Evolutionary conservation across 2,888 invertebrate species (phyloP).

Genomic region (Endotricha flammealis): DNA sequence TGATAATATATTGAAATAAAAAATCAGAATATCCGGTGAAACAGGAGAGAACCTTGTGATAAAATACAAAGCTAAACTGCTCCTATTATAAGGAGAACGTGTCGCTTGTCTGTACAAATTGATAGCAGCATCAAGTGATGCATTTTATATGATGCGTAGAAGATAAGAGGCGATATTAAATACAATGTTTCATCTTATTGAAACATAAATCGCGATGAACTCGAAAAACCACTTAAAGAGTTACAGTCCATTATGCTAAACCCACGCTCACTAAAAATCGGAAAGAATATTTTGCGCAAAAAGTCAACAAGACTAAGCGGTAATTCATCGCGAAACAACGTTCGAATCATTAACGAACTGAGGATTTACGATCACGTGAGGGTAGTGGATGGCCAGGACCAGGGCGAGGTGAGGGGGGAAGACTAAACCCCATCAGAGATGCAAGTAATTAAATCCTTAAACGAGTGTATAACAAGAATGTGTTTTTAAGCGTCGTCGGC

Average conservation of each 20-base stretch:
- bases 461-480: constrained; percentile 73
- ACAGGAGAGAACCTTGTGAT: background rate
- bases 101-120: constrained; percentile 24
- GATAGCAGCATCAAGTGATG: constrained; percentile 31
- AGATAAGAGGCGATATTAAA: constrained; percentile 47
- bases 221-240: constrained; percentile 66
- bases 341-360: constrained; percentile 65
- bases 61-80: constrained; percentile 2
- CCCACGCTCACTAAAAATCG: constrained; percentile 60
- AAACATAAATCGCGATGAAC: constrained; percentile 64
- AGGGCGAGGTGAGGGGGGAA: constrained; percentile 31
- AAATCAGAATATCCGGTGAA: constrained; percentile 4
- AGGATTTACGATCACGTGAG: constrained; percentile 72
- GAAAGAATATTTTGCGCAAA: constrained; percentile 57
- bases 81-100: constrained; percentile 13
- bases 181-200: constrained; percentile 55
- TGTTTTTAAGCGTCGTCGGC: constrained; percentile 56
- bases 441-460: constrained; percentile 74
- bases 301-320: constrained; percentile 64
- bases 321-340: constrained; percentile 64
- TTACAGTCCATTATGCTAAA: constrained; percentile 55
- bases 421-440: constrained; percentile 49
- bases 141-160: constrained; percentile 42
- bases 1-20: constrained; percentile 10
- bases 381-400: constrained; percentile 22